Base-by-base conservation (phyloP, 2,113 vertebrate species). In the Vulpes lagopus region DNA sequence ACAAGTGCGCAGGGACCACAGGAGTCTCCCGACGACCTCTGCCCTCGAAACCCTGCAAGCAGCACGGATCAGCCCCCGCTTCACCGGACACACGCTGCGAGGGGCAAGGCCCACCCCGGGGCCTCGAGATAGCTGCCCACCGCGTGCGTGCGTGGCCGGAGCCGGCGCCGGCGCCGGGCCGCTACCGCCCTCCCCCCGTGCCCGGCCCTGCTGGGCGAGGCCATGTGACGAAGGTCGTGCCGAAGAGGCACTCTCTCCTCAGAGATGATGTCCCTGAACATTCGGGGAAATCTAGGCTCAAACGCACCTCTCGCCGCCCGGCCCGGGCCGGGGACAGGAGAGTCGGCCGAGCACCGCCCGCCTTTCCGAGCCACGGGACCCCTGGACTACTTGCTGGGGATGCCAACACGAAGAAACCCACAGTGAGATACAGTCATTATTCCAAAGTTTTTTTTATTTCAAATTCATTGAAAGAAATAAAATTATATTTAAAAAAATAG, bases 401-500 rank as follows among this genome's bases (percentile, higher is more conserved):
- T 92, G 35, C 49, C 51, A 94, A 83, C 55, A 25, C 57, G 74
- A 96, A 97, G 89, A 98, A 96, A 97, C 65, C 69, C 97, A 97
- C 98, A 94, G 87, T 57, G 73, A 97, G 94, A 97, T 74, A 85
- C 49, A 97, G 92, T 38, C 89, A 67, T 95, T 96, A 92, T 96
- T 97, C 88, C 97, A 98, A 98, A 97, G 83, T 74, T 64, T 38
- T 91, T 96, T 97, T 97, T 98, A 98, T 97, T 98, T 98, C 96
- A 98, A 94, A 95, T 95, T 97, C 49, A 83, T 81, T 97, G 79
- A 96, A 98, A 98, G 97, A 98, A 98, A 98, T 98, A 97, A 98
- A 98, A 98, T 98, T 97, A 95, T 98, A 89, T 97, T 98, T 98
- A 98, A 98, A 98, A 98, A 98, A 98, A 98, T 97, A 98, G 96